Evolutionary conservation across 1,140 invertebrate species (phyloP).

Genomic region (Procambarus virginalis): DNA sequence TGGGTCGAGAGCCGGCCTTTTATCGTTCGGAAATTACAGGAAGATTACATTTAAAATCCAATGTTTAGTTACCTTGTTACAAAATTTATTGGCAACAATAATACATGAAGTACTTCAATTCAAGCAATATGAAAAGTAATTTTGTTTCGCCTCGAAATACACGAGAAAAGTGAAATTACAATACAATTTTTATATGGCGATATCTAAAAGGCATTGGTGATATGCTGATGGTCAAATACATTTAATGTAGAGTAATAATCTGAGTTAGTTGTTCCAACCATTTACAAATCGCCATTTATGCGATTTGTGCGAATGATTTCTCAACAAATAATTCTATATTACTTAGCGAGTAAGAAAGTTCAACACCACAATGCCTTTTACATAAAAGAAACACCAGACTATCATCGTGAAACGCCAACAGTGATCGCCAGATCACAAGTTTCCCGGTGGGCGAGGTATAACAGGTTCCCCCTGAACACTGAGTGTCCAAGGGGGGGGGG

Average conservation of each 20-base stretch:
- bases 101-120: not conserved
- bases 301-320: too few relatives aligned
- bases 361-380: not conserved
- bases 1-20: not conserved
- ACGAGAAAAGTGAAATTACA: too few relatives aligned
- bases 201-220: too few relatives aligned
- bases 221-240: too few relatives aligned
- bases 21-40: not conserved
- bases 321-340: too few relatives aligned
- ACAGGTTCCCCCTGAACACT: not conserved
- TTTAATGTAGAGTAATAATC: too few relatives aligned
- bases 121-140: too few relatives aligned
- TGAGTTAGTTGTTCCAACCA: too few relatives aligned
- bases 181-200: too few relatives aligned
- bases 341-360: not conserved
- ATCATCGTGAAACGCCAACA: not conserved
- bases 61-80: not conserved
- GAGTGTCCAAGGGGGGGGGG: too few relatives aligned
- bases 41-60: not conserved
- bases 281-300: too few relatives aligned
- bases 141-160: too few relatives aligned
- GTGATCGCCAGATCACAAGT: not conserved
- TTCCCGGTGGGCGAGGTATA: not conserved
- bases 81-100: not conserved
- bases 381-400: not conserved